Percentiles rank a stretch among this genome's conserved stretches.
phyloP scores from a whole-genome alignment of 2,888 invertebrate genomes.

The Hirtodrosophila confusa region DNA sequence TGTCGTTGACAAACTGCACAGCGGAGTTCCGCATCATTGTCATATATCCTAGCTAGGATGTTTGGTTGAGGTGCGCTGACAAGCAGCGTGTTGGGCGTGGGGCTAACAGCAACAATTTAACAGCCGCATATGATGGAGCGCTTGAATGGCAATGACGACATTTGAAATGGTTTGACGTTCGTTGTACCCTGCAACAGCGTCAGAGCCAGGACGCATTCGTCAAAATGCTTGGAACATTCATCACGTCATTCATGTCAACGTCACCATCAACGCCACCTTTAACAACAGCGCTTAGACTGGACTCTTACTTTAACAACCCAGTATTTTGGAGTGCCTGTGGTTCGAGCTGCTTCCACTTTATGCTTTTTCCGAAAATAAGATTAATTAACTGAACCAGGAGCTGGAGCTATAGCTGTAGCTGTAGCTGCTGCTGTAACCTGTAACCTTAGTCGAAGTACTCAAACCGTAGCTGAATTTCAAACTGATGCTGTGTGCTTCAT shows the following conservation, averaged over 20 bases:
- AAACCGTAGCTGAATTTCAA: conserved; percentile 4
- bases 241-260: conserved; percentile 75
- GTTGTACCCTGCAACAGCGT: conserved; percentile 8
- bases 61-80: conserved; percentile 18
- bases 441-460: no score
- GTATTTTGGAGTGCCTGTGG: background rate
- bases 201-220: conserved; percentile 60
- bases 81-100: conserved; percentile 9
- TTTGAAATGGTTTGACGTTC: conserved; percentile 50
- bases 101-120: conserved; percentile 66
- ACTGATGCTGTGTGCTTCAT: conserved; percentile 7
- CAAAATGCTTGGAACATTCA: conserved; percentile 73
- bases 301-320: background rate
- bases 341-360: conserved; percentile 13
- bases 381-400: conserved; percentile 63
- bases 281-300: conserved; percentile 16
- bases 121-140: conserved; percentile 66
- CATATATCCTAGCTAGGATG: conserved; percentile 34
- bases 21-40: conserved; percentile 38
- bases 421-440: background rate
- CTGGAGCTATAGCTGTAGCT: conserved; percentile 17
- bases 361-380: conserved; percentile 61
- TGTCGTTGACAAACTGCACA: conserved; percentile 72
- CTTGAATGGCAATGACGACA: conserved; percentile 63
- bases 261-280: conserved; percentile 43